A percentile compares a stretch with the other conserved stretches of the same genome.
Evolutionary conservation across 2,113 vertebrate species (phyloP).

Genomic region (Origma solitaria): DNA sequence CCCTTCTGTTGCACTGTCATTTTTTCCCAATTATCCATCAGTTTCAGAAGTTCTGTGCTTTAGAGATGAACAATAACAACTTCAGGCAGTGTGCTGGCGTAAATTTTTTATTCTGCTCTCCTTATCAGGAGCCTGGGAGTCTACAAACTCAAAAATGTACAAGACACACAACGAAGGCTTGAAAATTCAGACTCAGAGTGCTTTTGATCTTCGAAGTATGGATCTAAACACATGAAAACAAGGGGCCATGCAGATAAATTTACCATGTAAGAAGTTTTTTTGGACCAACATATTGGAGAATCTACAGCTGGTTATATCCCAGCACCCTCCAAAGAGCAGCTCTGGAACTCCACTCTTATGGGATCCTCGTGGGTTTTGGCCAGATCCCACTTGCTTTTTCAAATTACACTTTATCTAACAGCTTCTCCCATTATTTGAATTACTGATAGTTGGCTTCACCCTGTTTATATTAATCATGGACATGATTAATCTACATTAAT

Average conservation of each 20-base stretch:
- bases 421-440: background rate
- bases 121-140: background rate
- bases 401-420: background rate
- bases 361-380: background rate
- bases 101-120: conserved; percentile 2
- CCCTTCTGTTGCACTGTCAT: background rate
- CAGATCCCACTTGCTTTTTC: background rate
- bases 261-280: background rate
- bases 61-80: background rate
- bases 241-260: background rate
- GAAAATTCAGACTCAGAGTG: background rate
- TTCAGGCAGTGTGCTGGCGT: background rate
- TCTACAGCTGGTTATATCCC: background rate
- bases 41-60: background rate
- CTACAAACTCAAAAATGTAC: background rate
- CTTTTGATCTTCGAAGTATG: background rate
- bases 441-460: background rate
- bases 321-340: background rate
- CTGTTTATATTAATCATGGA: background rate
- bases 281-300: background rate
- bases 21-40: conserved; percentile 16
- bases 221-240: background rate
- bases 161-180: background rate
- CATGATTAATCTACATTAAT: background rate
- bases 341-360: background rate